A percentile compares a stretch with the other conserved stretches of the same genome.
Evolutionary conservation across 2,888 invertebrate species (phyloP).

Genomic region (Rotaria sp.): DNA sequence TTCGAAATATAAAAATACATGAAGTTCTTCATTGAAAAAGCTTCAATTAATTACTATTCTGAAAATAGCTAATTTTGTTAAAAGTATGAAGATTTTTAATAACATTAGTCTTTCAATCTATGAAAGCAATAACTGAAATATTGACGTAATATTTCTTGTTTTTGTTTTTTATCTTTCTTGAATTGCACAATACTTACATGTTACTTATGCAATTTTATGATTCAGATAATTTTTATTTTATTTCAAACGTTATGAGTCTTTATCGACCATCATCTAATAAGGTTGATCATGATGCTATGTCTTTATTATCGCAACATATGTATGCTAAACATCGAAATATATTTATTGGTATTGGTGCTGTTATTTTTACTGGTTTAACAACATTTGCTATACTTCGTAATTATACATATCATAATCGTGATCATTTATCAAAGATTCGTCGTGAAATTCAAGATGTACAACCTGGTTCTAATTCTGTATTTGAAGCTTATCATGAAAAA

Average conservation of each 20-base stretch:
- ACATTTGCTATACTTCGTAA: not conserved
- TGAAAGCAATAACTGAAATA: too few species aligned
- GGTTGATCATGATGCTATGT: not conserved
- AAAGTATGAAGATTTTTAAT: too few species aligned
- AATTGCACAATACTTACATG: not conserved
- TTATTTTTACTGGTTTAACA: not conserved
- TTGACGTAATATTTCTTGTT: too few species aligned
- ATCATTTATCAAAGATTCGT: not conserved
- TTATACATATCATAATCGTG: not conserved
- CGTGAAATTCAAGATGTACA: not conserved
- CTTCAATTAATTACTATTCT: too few species aligned
- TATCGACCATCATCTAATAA: not conserved
- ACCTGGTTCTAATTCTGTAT: not conserved
- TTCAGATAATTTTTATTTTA: not conserved
- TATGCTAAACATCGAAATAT: not conserved
- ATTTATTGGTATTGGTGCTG: conserved; percentile 8
- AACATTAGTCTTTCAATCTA: too few species aligned
- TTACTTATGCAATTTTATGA: not conserved
- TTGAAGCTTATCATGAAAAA: conserved; percentile 27
- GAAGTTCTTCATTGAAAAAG: too few species aligned
- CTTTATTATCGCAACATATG: not conserved
- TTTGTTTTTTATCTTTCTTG: not conserved
- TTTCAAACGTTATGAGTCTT: not conserved
- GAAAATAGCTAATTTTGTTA: too few species aligned
- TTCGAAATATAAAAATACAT: too few species aligned